phyloP scores from a whole-genome alignment of 2,888 invertebrate species.

The Drosophila meridionalis region DNA sequence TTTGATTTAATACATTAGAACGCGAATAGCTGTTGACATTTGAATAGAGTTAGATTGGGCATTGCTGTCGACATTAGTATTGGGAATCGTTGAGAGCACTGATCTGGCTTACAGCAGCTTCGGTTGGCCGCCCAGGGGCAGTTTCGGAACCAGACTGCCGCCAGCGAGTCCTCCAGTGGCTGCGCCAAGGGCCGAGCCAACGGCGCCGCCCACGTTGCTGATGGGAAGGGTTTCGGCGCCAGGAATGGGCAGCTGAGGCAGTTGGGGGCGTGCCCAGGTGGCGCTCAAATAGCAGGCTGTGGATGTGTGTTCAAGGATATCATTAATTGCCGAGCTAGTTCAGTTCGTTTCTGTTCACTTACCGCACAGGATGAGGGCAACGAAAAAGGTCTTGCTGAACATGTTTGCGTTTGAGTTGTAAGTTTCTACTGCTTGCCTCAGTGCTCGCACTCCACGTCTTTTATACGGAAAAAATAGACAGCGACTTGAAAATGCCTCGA shows the following conservation, averaged over 20 bases:
- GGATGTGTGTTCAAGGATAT: not conserved
- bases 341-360: conserved; percentile 18
- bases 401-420: conserved; percentile 37
- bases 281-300: conserved; percentile 54
- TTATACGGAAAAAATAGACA: conserved; percentile 38
- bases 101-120: not conserved
- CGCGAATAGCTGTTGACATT: not conserved
- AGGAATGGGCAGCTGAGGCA: not conserved
- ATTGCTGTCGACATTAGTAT: not conserved
- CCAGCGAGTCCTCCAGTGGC: not conserved
- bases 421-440: conserved; percentile 46
- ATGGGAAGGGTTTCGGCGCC: not conserved
- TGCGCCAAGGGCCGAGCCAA: not conserved
- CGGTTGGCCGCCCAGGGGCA: not conserved
- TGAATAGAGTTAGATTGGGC: not conserved
- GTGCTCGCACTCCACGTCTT: conserved; percentile 15
- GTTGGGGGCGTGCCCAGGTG: conserved; percentile 37
- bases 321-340: not conserved
- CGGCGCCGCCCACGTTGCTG: not conserved
- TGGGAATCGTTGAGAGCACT: no score
- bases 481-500: not conserved
- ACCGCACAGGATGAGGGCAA: conserved; percentile 63
- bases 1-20: not conserved
- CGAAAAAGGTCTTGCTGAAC: conserved; percentile 62
- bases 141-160: not conserved